Conservation (phyloP, 2,888 invertebrate species). For the Philereme transversata region DNA sequence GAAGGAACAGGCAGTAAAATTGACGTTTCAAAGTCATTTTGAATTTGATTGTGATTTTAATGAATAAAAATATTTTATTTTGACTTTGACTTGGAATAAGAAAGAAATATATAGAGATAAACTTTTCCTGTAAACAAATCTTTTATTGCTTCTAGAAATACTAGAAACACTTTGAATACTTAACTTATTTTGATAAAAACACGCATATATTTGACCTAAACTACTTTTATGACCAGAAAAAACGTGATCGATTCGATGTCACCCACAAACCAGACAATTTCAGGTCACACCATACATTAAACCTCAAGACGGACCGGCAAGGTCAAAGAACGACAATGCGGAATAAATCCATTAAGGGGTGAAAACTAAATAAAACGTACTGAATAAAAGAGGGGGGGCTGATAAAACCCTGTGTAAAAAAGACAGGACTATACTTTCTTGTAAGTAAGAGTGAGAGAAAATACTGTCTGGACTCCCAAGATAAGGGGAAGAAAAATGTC, state of each 20-base stretch:
- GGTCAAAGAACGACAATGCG: constrained; percentile 66
- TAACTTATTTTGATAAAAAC: too few species aligned
- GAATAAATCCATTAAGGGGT: constrained; percentile 77
- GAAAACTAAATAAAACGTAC: constrained; percentile 80
- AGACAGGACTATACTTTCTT: constrained; percentile 34
- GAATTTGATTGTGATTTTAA: too few species aligned
- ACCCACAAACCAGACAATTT: constrained; percentile 28
- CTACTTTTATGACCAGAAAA: not conserved
- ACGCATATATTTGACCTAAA: not conserved
- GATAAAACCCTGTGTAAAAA: constrained; percentile 56
- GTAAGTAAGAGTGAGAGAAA: constrained; percentile 47
- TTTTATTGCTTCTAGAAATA: not conserved
- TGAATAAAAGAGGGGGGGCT: constrained; percentile 62
- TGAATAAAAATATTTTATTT: too few species aligned
- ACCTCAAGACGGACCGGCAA: constrained; percentile 50
- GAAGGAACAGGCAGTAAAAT: too few species aligned
- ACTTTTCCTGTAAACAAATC: too few species aligned
- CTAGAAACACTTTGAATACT: not conserved
- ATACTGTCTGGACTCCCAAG: constrained; percentile 69
- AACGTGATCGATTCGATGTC: not conserved
- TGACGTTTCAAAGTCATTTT: too few species aligned
- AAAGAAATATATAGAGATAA: too few species aligned
- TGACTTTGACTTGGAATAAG: too few species aligned
- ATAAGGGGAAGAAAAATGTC: constrained; percentile 82
- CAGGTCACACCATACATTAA: constrained; percentile 31